phyloP scores from a whole-genome alignment of 2,113 vertebrate species.

The Plestiodon gilberti region DNA sequence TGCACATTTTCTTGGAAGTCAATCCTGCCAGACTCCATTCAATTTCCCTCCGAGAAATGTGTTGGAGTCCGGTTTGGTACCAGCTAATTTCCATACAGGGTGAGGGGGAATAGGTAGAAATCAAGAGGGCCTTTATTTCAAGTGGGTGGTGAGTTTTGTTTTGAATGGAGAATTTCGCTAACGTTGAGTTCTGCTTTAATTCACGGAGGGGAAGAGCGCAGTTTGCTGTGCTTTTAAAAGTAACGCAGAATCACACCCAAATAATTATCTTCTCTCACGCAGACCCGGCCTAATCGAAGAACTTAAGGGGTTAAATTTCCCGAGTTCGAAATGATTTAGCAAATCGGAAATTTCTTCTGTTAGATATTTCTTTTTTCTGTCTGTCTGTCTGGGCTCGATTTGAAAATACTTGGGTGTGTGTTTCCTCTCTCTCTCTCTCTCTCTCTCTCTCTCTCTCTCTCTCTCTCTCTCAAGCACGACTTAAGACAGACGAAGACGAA shows the following conservation, averaged over 20 bases:
- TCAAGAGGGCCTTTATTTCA: not conserved
- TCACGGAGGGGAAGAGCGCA: no score
- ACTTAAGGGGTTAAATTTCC: not conserved
- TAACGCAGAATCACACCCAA: no score
- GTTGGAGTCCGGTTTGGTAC: not conserved
- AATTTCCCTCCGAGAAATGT: not conserved
- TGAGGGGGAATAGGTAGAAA: not conserved
- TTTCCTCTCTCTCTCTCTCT: not conserved
- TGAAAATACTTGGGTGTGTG: no score
- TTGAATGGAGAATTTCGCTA: no score
- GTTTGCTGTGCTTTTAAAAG: no score
- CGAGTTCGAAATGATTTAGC: not conserved
- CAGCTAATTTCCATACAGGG: not conserved
- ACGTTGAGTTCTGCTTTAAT: no score
- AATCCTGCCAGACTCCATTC: not conserved
- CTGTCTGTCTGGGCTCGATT: not conserved
- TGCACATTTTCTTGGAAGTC: not conserved
- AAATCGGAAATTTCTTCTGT: not conserved
- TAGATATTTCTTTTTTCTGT: no score
- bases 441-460: not conserved
- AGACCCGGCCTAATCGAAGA: no score
- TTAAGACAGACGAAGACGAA: constrained; percentile 53
- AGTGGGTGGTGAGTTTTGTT: not conserved
- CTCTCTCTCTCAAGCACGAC: not conserved
- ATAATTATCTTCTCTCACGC: no score